Percentiles rank a stretch among this genome's conserved stretches.
Evolutionary conservation across 2,888 invertebrate species (phyloP).

Genomic region (Clepsis dumicolana): DNA sequence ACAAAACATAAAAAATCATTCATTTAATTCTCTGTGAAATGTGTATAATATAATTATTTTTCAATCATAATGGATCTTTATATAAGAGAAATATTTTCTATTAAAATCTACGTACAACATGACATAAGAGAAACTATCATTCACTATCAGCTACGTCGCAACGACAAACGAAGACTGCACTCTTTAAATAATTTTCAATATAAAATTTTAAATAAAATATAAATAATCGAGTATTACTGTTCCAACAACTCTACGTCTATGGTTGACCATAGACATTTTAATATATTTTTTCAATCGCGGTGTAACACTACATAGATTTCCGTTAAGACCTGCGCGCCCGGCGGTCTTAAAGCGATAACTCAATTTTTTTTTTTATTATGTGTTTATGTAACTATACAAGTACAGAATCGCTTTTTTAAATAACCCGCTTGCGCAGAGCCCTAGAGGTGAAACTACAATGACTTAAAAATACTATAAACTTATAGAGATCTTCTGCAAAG

Average conservation of each 20-base stretch:
- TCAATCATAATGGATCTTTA: conserved; percentile 73
- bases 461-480: conserved; percentile 64
- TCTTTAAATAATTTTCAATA: conserved; percentile 74
- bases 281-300: conserved; percentile 66
- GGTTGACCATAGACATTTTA: conserved; percentile 77
- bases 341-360: conserved; percentile 12
- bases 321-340: conserved; percentile 21
- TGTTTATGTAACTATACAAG: background rate
- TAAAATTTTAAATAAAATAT: conserved; percentile 81
- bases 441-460: conserved; percentile 54
- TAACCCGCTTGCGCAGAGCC: conserved; percentile 19
- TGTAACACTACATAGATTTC: conserved; percentile 62
- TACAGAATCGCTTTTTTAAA: conserved; percentile 7
- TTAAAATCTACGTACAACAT: conserved; percentile 79
- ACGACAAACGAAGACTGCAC: conserved; percentile 72
- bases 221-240: conserved; percentile 85
- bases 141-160: conserved; percentile 69
- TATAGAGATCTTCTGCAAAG: conserved; percentile 74
- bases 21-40: conserved; percentile 81
- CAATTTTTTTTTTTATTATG: conserved; percentile 16
- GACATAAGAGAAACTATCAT: conserved; percentile 70
- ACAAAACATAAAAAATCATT: conserved; percentile 73
- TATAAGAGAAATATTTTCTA: conserved; percentile 75
- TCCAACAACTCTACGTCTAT: conserved; percentile 79
- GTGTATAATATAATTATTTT: conserved; percentile 71